phyloP scores from a whole-genome alignment of 1,140 invertebrate species.

The Lepidurus packardi region DNA sequence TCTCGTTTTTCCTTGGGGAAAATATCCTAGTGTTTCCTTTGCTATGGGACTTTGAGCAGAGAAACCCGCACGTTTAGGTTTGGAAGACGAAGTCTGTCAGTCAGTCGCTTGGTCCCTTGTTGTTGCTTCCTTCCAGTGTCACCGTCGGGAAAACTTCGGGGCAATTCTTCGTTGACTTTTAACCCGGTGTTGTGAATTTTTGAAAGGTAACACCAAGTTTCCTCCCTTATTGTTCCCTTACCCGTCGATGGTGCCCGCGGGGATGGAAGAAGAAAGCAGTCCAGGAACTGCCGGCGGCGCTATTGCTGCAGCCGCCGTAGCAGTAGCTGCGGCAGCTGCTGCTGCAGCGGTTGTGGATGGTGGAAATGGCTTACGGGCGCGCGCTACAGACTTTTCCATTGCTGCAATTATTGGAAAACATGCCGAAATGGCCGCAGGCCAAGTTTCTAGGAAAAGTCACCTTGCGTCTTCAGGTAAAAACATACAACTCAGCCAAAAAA shows the following conservation, averaged over 20 bases:
- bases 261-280: constrained; percentile 39
- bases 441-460: constrained; percentile 36
- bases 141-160: neutral
- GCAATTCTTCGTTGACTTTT: too few species aligned
- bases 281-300: constrained; percentile 10
- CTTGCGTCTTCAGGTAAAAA: constrained; percentile 38
- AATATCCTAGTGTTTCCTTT: neutral
- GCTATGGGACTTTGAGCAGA: neutral
- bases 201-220: too few species aligned
- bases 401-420: constrained; percentile 78
- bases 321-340: constrained; percentile 25
- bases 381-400: constrained; percentile 84
- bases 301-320: constrained; percentile 35
- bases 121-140: neutral
- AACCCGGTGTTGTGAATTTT: too few species aligned
- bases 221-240: neutral
- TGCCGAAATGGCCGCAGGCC: constrained; percentile 38
- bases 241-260: constrained; percentile 40
- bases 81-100: neutral
- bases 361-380: constrained; percentile 37
- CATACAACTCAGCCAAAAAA: constrained; percentile 25
- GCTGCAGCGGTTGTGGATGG: constrained; percentile 33
- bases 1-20: neutral
- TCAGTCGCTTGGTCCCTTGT: neutral
- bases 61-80: neutral